Conservation (phyloP, 2,888 invertebrate species). For the Hofmannophila pseudospretella region DNA sequence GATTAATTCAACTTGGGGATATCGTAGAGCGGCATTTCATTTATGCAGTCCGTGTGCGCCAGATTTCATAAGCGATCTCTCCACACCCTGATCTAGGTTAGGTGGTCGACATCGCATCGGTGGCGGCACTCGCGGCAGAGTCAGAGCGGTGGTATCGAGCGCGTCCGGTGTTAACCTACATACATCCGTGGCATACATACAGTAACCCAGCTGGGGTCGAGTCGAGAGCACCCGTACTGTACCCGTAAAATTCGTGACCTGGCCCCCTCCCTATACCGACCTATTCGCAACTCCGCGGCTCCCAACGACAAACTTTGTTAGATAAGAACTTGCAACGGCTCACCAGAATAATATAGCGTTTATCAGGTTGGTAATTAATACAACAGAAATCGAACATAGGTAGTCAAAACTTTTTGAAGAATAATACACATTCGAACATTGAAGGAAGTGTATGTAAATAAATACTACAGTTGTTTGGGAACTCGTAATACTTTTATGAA, state of each 20-base stretch:
- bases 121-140: slow-evolving; percentile 30
- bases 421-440: too few relatives aligned
- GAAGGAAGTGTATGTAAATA: too few relatives aligned
- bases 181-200: slow-evolving; percentile 63
- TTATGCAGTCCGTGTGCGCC: slow-evolving; percentile 68
- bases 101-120: slow-evolving; percentile 73
- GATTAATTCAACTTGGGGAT: slow-evolving; percentile 42
- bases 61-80: slow-evolving; percentile 78
- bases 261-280: slow-evolving; percentile 42
- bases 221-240: slow-evolving; percentile 64
- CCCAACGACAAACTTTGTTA: slow-evolving; percentile 38
- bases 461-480: too few relatives aligned
- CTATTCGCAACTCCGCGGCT: slow-evolving; percentile 32
- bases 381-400: too few relatives aligned
- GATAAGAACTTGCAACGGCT: slow-evolving; percentile 38
- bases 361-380: too few relatives aligned
- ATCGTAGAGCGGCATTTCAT: slow-evolving; percentile 54
- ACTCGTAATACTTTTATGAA: too few relatives aligned
- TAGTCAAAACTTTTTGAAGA: too few relatives aligned
- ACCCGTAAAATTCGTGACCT: slow-evolving; percentile 67
- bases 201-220: slow-evolving; percentile 60
- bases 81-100: slow-evolving; percentile 77
- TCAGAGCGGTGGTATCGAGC: slow-evolving; percentile 67
- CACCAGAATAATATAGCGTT: too few relatives aligned
- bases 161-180: slow-evolving; percentile 75